Evolutionary conservation across 2,113 vertebrate genomes (phyloP).

Genomic region (Oncorhynchus masou): DNA sequence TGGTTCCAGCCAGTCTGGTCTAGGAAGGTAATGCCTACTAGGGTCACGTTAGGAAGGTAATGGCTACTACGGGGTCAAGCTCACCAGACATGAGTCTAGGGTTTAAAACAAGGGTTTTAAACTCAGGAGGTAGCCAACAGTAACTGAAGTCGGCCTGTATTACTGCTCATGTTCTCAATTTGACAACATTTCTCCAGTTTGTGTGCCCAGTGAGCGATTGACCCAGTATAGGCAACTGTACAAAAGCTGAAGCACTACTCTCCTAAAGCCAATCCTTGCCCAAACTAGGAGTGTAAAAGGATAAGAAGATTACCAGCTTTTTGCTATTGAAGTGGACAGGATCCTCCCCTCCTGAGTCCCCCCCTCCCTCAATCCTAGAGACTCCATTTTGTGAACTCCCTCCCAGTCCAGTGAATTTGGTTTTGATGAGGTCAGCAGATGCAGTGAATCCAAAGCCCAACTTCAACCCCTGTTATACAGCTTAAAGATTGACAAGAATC

Average conservation of each 20-base stretch:
- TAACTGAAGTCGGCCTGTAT: too few species aligned
- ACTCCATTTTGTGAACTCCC: not conserved
- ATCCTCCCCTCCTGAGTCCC: not conserved
- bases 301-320: constrained; percentile 6
- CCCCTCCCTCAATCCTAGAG: too few species aligned
- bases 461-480: constrained; percentile 42
- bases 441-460: constrained; percentile 26
- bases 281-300: constrained; percentile 15
- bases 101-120: too few species aligned
- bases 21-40: not conserved
- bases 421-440: constrained; percentile 44
- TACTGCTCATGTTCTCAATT: too few species aligned
- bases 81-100: too few species aligned
- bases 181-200: too few species aligned
- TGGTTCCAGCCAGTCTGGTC: not conserved
- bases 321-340: constrained; percentile 1
- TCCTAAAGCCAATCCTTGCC: not conserved
- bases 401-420: not conserved
- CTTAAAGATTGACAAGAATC: constrained; percentile 69
- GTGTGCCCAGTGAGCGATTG: too few species aligned
- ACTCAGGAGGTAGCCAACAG: too few species aligned
- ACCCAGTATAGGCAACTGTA: too few species aligned
- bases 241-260: not conserved
- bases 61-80: not conserved
- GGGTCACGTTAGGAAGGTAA: not conserved